These are phyloP conservation scores for Diachrysia chrysitis DNA, from an alignment of 2,888 invertebrate species.

Conservation along the genomic window DNA sequence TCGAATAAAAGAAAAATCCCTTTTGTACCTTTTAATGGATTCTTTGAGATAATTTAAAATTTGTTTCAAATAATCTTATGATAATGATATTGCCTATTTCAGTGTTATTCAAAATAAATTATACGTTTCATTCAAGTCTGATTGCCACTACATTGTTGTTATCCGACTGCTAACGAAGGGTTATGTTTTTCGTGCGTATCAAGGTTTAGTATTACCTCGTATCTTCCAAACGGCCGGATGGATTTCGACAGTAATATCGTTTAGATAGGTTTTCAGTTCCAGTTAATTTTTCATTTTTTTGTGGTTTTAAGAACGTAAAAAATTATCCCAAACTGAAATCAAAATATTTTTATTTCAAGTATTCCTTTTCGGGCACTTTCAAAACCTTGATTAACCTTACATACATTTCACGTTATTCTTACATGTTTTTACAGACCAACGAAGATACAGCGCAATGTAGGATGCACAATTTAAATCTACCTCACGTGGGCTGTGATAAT, in stretches of 20 bases:
- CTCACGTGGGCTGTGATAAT: conserved; percentile 51
- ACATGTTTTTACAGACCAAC: neutral
- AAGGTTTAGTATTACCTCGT: too few species aligned
- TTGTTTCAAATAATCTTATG: conserved; percentile 33
- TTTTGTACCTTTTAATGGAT: conserved; percentile 50
- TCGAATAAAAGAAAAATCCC: conserved; percentile 28
- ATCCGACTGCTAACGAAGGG: too few species aligned
- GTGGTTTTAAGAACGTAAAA: too few species aligned
- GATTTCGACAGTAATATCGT: too few species aligned
- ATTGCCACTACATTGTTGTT: neutral
- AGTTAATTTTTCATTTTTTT: too few species aligned
- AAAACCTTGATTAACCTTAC: too few species aligned
- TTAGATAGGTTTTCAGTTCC: too few species aligned
- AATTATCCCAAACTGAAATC: too few species aligned
- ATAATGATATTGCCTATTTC: conserved; percentile 9
- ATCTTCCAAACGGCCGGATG: too few species aligned
- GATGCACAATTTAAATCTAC: conserved; percentile 35
- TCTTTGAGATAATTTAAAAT: conserved; percentile 44
- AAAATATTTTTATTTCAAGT: too few species aligned
- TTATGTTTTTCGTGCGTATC: too few species aligned
- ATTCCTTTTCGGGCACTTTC: too few species aligned
- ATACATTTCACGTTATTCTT: conserved; percentile 1
- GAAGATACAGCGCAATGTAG: conserved; percentile 19
- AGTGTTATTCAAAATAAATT: conserved; percentile 18
- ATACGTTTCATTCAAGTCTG: conserved; percentile 14